Evolutionary conservation across 2,888 invertebrate genomes (phyloP), one percentile per base, ranked within the genome.

Genomic region (Trissoscelio sp.): DNA sequence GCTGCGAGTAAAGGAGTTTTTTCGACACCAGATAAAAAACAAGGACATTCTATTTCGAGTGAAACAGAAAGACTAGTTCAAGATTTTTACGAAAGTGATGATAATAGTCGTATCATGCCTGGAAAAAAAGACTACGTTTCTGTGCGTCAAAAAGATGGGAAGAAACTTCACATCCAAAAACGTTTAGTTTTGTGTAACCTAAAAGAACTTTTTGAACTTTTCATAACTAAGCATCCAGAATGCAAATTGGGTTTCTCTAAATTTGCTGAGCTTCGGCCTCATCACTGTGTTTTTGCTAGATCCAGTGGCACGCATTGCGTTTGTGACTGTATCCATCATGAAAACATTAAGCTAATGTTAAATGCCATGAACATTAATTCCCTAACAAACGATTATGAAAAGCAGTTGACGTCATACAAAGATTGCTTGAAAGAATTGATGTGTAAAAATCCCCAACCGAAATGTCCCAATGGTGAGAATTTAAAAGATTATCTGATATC

Each of bases 261-360:
- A 11, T 44, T 60, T 44, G 24, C 44, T 24, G 39, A 58, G 2
- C 2, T 58, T 1, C 39, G 58, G 0, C 42, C 58, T 7, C 12
- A 4, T 0, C 39, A 58, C 24, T 58, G 58, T n/a, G 22, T 60
- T 3, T 16, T 60, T 3, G 44, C 44, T 1, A 44, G 60, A 5
- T 60, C 42, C 3, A 24, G 44, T 14, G 44, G 28, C 4, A 60
- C 60, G 3, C 60, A 60, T 44, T 14, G 44, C 0, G 28, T 42
- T 3, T 60, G 42, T 28, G 60, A 44, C 0, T 60, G 42, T 28
- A 60, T 28, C 24, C 5, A 11, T 18, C 44, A 60, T n/a, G 44
- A 60, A 44, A 60, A 60, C 6, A 44, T 16, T 1, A 60, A 24
- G 14, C 7, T 60, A 6, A 60, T 60, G 60, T 44, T 60, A 20